phyloP scores from a whole-genome alignment of 1,140 invertebrate species.

The Pseudomyrmex sp. region DNA sequence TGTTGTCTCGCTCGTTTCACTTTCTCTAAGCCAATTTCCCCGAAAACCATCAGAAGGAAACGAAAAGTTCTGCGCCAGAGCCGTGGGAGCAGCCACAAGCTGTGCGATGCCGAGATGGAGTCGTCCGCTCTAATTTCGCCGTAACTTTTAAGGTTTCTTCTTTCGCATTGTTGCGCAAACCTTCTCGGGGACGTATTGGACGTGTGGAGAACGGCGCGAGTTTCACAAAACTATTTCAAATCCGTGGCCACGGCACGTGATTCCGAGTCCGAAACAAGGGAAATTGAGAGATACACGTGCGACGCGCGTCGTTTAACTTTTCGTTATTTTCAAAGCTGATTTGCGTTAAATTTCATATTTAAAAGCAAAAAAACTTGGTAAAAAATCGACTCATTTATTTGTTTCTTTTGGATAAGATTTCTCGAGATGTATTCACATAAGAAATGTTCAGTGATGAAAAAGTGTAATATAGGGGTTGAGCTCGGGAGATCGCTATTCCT shows the following conservation, averaged over 20 bases:
- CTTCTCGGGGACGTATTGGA: constrained; percentile 56
- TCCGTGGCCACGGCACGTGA: neutral
- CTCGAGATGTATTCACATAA: no score
- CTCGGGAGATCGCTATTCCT: neutral
- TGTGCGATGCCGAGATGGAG: constrained; percentile 48
- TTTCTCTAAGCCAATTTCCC: constrained; percentile 68
- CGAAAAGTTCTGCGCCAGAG: constrained; percentile 56
- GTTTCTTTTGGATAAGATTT: neutral
- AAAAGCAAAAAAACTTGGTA: constrained; percentile 19
- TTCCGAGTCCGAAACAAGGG: constrained; percentile 4
- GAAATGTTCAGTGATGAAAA: neutral
- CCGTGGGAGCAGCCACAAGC: constrained; percentile 51
- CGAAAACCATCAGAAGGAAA: constrained; percentile 59
- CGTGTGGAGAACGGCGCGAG: constrained; percentile 8
- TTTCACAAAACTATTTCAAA: neutral
- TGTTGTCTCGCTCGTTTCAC: constrained; percentile 58
- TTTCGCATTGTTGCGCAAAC: constrained; percentile 60
- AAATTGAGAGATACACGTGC: constrained; percentile 12
- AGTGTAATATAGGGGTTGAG: neutral
- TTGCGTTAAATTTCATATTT: neutral
- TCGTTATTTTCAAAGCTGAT: constrained; percentile 7
- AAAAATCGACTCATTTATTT: neutral
- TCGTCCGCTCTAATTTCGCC: constrained; percentile 63
- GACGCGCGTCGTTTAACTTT: constrained; percentile 9
- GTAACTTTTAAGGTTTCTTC: constrained; percentile 69